Percentiles rank a stretch among this genome's conserved stretches.
Conservation (phyloP, 2,888 invertebrate genomes). For the Oscheius sp. region DNA sequence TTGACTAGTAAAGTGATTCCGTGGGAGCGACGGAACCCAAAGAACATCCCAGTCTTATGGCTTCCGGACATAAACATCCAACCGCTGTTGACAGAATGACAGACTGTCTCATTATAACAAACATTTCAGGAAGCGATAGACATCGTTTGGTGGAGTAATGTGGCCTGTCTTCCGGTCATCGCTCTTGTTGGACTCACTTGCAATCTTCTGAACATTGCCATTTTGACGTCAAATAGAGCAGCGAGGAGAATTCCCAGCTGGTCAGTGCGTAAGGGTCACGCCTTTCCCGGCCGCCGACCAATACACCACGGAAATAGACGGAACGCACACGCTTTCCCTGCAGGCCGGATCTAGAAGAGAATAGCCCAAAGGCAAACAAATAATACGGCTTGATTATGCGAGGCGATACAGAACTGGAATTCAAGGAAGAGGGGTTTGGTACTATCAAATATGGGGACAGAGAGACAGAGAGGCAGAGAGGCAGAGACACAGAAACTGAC, state of each 20-base stretch:
- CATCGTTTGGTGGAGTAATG: slow-evolving; percentile 71
- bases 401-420: too few relatives aligned
- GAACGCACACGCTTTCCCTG: too few relatives aligned
- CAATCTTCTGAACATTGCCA: slow-evolving; percentile 69
- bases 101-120: not conserved
- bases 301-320: slow-evolving; percentile 25
- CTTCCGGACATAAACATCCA: too few relatives aligned
- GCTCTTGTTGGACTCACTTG: slow-evolving; percentile 68
- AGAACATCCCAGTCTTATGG: too few relatives aligned
- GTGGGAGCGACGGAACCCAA: not conserved
- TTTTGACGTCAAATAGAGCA: slow-evolving; percentile 66
- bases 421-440: not conserved
- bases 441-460: not conserved
- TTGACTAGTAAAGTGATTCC: slow-evolving; percentile 2
- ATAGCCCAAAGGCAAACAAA: not conserved
- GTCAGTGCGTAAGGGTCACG: slow-evolving; percentile 42
- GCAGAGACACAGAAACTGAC: not conserved
- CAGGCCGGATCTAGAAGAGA: not conserved
- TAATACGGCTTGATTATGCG: not conserved
- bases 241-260: slow-evolving; percentile 71
- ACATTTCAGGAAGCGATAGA: slow-evolving; percentile 52
- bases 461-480: not conserved
- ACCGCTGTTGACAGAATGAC: too few relatives aligned
- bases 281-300: slow-evolving; percentile 7
- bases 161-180: slow-evolving; percentile 66